Evolutionary conservation across 2,797 vertebrate genomes (phyloP), one percentile per base, ranked within the genome.

Genomic region (Anguilla anguilla): DNA sequence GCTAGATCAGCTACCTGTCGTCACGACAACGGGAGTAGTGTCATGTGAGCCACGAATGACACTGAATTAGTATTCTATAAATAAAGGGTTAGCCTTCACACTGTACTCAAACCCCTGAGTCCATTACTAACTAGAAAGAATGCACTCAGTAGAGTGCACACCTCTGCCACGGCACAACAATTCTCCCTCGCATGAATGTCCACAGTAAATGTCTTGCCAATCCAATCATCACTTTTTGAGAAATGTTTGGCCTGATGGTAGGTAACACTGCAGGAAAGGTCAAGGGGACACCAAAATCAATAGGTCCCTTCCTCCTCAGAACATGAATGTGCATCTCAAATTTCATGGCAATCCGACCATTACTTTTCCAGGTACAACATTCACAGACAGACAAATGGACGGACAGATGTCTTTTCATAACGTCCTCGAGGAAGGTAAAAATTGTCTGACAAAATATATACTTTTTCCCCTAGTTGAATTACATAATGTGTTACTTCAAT

Each of bases 1-100:
- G 99, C 99, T 46, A 99, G 94, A 92, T 99, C 99, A n/a, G 98
- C 99, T 94, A 97, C 98, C 99, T 99, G 94, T 35, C 5, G 51
- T 46, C 25, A 25, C 79, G 17, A n/a, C 1, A 28, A 43, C 39
- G 6, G 79, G 79, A 51, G 17, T 19, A 49, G 31, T 81, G 77
- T 43, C 43, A 81, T 2, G 31, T 17, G 72, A 35, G 72, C 6
- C 35, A 39, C 15, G 11, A 77, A 43, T 3, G 35, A 17, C 7
- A 39, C 72, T 77, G 72, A 77, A 39, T 35, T 17, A 19, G 5
- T 39, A 39, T 15, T 64, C 59, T 25, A 64, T 64, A 64, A 64
- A 19, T 25, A 64, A 22, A 19, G 3, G 22, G 59, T 64, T 64
- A 25, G 19, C 22, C 59, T 22, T 64, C 59, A 25, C 59, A 25